Conservation (phyloP, 2,888 invertebrate species). For the Diachrysia chrysitis region DNA sequence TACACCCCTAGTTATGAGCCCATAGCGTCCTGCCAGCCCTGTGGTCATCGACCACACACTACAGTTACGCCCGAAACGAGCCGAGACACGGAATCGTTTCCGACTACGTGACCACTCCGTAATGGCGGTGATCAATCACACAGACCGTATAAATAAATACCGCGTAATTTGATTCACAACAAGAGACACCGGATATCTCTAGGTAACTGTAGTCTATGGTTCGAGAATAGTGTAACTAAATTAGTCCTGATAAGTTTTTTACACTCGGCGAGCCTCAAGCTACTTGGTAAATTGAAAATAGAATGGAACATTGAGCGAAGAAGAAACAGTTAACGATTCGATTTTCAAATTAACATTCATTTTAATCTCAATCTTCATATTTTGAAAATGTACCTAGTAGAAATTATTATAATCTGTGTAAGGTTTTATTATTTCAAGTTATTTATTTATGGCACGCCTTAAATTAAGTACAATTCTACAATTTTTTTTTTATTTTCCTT, state of each 20-base stretch:
- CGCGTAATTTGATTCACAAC: conserved; percentile 47
- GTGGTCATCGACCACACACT: conserved; percentile 59
- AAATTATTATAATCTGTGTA: background rate
- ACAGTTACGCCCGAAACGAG: conserved; percentile 56
- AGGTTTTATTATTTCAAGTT: background rate
- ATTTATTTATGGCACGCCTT: no score
- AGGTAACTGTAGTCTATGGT: conserved; percentile 49
- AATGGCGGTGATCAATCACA: conserved; percentile 55
- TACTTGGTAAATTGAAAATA: conserved; percentile 29
- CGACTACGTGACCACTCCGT: conserved; percentile 55
- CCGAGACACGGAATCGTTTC: conserved; percentile 55
- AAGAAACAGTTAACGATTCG: background rate
- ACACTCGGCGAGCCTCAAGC: conserved; percentile 20
- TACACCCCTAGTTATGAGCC: conserved; percentile 7
- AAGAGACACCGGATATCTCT: conserved; percentile 45
- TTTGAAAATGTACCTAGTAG: no score
- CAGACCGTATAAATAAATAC: conserved; percentile 50
- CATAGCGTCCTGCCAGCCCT: conserved; percentile 48
- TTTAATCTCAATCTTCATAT: background rate
- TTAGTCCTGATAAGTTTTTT: conserved; percentile 20
- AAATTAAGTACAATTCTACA: no score
- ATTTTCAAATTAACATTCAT: background rate
- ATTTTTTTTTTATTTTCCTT: no score
- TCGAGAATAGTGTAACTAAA: conserved; percentile 29
- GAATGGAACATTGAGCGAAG: conserved; percentile 5